These are phyloP conservation scores for Agelastica alni DNA, from an alignment of 2,888 invertebrate genomes.

Conservation along the genomic window DNA sequence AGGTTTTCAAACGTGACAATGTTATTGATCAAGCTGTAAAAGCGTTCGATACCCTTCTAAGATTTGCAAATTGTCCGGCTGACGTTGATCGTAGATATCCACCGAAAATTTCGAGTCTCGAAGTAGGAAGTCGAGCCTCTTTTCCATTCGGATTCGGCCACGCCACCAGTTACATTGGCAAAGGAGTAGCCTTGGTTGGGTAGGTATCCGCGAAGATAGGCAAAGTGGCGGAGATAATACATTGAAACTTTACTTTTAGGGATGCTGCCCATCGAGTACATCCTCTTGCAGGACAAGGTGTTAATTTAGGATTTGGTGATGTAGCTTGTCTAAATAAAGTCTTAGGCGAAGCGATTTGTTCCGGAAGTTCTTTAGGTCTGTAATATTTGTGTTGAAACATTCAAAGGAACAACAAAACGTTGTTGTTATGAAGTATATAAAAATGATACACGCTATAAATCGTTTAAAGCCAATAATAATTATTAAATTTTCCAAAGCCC, in stretches of 20 bases:
- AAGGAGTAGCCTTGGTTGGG: slow-evolving; percentile 86
- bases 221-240: no score
- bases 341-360: slow-evolving; percentile 70
- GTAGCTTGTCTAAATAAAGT: slow-evolving; percentile 72
- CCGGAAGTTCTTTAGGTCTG: slow-evolving; percentile 75
- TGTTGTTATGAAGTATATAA: no score
- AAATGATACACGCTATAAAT: no score
- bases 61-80: slow-evolving; percentile 53
- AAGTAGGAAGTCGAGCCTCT: slow-evolving; percentile 72
- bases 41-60: slow-evolving; percentile 58
- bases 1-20: slow-evolving; percentile 61
- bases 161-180: slow-evolving; percentile 80
- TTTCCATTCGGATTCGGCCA: slow-evolving; percentile 95
- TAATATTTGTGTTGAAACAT: no score
- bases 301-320: slow-evolving; percentile 97
- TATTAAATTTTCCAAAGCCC: no score
- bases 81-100: slow-evolving; percentile 59
- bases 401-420: no score
- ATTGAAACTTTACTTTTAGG: no score
- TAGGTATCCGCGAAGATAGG: no score
- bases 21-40: slow-evolving; percentile 63
- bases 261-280: slow-evolving; percentile 92
- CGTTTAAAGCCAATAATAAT: no score
- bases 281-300: slow-evolving; percentile 96
- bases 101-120: slow-evolving; percentile 68